Percentiles rank a stretch among this genome's conserved stretches.
These are phyloP conservation scores for Polyodon spathula DNA, from an alignment of 2,113 vertebrate species.

Conservation along the genomic window DNA sequence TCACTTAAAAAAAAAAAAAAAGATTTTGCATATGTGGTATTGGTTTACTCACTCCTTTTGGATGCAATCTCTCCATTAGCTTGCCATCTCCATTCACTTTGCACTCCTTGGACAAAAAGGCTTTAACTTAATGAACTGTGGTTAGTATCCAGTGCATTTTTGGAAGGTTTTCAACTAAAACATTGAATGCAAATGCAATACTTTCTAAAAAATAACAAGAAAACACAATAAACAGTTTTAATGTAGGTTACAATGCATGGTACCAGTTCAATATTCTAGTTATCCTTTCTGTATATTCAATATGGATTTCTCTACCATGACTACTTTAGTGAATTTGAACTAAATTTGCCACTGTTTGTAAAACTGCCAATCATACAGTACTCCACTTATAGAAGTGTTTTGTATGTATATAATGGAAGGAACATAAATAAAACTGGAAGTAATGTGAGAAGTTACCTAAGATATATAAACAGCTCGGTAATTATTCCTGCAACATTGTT, in stretches of 20 bases:
- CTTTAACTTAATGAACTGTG: constrained; percentile 46
- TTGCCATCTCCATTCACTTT: constrained; percentile 35
- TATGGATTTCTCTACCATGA: constrained; percentile 34
- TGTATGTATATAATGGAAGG: constrained; percentile 29
- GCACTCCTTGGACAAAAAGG: constrained; percentile 50
- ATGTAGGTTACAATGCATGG: constrained; percentile 34
- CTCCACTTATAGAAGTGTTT: constrained; percentile 30
- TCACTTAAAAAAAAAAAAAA: background rate
- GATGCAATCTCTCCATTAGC: constrained; percentile 30
- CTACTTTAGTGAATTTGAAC: constrained; percentile 37
- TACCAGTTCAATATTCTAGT: constrained; percentile 15
- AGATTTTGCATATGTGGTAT: constrained; percentile 39
- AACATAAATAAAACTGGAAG: constrained; percentile 29
- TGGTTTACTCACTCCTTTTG: constrained; percentile 38
- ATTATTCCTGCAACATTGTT: background rate
- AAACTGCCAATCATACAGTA: constrained; percentile 39
- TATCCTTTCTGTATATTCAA: constrained; percentile 39
- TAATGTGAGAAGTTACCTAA: constrained; percentile 34
- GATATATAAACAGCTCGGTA: constrained; percentile 16
- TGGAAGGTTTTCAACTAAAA: constrained; percentile 42
- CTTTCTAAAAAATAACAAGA: constrained; percentile 44
- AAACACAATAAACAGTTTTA: too few relatives aligned
- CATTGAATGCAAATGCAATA: constrained; percentile 55
- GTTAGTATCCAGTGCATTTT: constrained; percentile 48
- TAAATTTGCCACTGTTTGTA: constrained; percentile 42